Evolutionary conservation across 2,888 invertebrate genomes (phyloP), one percentile per base, ranked within the genome.

Genomic region (Pyrrhosoma nymphula): DNA sequence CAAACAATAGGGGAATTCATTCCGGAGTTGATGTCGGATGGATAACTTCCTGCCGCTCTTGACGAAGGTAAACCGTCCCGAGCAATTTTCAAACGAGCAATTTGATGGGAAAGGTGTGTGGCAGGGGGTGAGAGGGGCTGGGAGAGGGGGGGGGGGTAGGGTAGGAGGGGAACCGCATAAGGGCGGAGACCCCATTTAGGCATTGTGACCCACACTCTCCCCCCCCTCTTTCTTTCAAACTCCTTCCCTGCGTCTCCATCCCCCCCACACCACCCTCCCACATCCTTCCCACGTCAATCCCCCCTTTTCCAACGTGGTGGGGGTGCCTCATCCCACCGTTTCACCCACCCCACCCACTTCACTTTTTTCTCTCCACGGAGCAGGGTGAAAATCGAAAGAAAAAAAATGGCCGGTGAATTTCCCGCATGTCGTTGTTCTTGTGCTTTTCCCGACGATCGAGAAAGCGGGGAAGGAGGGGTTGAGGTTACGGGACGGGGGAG

Each of bases 1-100:
- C 89, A 89, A 89, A 89, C 89, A 89, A 89, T 89, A 20, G 89
- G 56, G 55, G 26, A 60, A 89, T 47, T 55, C 89, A 89, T 89
- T 56, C 89, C 56, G 89, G 26, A 56, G 89, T 89, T 55, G 89
- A 89, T 55, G 56, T 56, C 23, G 56, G 89, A 89, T 56, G 89
- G 89, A 89, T 89, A 55, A 89, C 89, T 89, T 89, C 89, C 89
- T 89, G 89, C 35, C 18, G 23, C 88, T 20, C 35, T 35, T 39
- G 89, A 47, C 55, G 55, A 35, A 47, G 89, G 55, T 20, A 55
- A 89, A 55, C 4, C n/a, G 89, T 56, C 56, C 89, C 18, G 55
- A 56, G 89, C 56, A 89, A 39, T 89, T 89, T 23, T 23, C 89
- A 47, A 89, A 89, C 89, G 89, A 55, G 89, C n/a, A 35, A 88